These are phyloP conservation scores for Apostichopus californicus DNA, from an alignment of 35 echinoderm and acorn worm genomes.

Conservation along the genomic window DNA sequence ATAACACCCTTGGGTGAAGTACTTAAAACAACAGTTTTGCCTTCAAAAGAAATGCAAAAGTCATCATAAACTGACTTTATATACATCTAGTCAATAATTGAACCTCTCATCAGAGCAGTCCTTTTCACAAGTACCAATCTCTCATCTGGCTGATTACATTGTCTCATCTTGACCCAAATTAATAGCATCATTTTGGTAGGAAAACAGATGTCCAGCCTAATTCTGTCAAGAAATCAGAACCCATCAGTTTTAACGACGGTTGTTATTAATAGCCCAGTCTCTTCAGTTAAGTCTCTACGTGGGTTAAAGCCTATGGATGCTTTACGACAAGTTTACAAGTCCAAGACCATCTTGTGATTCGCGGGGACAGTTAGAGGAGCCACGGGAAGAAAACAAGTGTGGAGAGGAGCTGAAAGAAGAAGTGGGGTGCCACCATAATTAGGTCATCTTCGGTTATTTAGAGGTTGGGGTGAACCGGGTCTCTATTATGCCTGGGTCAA, in stretches of 20 bases:
- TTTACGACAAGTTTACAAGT: background rate
- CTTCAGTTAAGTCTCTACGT: background rate
- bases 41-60: background rate
- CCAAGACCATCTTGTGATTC: background rate
- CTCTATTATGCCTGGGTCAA: background rate
- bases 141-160: background rate
- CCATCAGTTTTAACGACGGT: background rate
- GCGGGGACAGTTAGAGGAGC: background rate
- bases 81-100: background rate
- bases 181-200: constrained; percentile 7
- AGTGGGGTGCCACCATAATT: constrained; percentile 37
- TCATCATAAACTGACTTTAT: background rate
- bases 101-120: background rate
- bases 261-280: constrained; percentile 10
- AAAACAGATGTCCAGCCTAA: constrained; percentile 27
- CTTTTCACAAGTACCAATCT: background rate
- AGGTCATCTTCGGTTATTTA: constrained; percentile 9
- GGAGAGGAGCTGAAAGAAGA: background rate
- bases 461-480: background rate
- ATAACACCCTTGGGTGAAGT: background rate
- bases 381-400: background rate
- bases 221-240: constrained; percentile 20
- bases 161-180: constrained; percentile 12
- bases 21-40: background rate
- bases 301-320: background rate